Evolutionary conservation across 2,888 invertebrate species (phyloP).

Genomic region (Habrosyne pyritoides): DNA sequence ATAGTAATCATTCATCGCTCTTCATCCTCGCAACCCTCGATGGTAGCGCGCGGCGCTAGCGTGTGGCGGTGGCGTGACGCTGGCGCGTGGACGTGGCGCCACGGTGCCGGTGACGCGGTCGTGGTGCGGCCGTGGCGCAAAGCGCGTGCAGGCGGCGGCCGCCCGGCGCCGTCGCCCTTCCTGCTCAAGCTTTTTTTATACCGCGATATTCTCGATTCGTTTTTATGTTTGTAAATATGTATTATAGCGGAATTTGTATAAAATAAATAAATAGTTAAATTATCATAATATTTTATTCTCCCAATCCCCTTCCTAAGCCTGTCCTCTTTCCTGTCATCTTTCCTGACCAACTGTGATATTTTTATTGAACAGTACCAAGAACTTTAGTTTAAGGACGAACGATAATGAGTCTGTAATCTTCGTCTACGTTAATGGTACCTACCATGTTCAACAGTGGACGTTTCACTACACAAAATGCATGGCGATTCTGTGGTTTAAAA

Average conservation of each 20-base stretch:
- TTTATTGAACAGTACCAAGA: no score
- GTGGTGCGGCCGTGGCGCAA: constrained; percentile 12
- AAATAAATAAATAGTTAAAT: constrained; percentile 77
- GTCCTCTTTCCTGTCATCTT: no score
- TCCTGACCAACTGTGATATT: no score
- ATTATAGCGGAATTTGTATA: constrained; percentile 82
- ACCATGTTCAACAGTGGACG: no score
- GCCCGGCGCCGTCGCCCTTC: constrained; percentile 50
- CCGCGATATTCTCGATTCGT: constrained; percentile 76
- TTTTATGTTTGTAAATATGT: constrained; percentile 83
- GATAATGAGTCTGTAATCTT: no score
- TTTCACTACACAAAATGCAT: no score
- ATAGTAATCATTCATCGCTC: not conserved
- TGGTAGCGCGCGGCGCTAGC: constrained; percentile 10
- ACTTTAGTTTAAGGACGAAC: no score
- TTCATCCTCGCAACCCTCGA: not conserved
- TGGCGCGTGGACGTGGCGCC: constrained; percentile 13
- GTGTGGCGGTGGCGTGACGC: constrained; percentile 18
- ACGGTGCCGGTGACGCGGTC: constrained; percentile 6
- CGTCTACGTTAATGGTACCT: no score
- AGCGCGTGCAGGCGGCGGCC: constrained; percentile 33
- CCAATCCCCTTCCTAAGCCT: not conserved
- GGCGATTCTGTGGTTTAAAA: no score
- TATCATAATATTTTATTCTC: constrained; percentile 47
- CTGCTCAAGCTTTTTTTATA: constrained; percentile 78